A percentile compares a stretch with the other conserved stretches of the same genome.
Conservation (phyloP, 2,888 invertebrate species). For the Xanthostigma xanthostigma region DNA sequence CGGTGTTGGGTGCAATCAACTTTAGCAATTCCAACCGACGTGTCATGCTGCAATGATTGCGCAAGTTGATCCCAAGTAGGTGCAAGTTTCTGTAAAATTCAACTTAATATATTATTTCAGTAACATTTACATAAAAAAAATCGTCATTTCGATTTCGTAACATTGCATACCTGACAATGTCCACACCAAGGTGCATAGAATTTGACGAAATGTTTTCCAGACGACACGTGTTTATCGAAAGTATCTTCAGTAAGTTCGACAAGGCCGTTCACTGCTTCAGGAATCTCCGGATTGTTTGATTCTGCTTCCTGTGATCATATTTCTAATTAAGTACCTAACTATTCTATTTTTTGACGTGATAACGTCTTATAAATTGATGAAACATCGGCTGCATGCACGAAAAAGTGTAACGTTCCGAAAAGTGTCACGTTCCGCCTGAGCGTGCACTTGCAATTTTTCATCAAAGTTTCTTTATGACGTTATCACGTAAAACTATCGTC, state of each 20-base stretch:
- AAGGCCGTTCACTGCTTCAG: slow-evolving; percentile 44
- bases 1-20: slow-evolving; percentile 72
- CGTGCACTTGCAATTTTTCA: too few species aligned
- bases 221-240: slow-evolving; percentile 53
- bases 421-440: too few species aligned
- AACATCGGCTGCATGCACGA: too few species aligned
- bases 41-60: slow-evolving; percentile 46
- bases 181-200: slow-evolving; percentile 90
- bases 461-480: too few species aligned
- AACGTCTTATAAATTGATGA: too few species aligned
- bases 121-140: slow-evolving; percentile 4
- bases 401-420: too few species aligned
- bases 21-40: slow-evolving; percentile 58
- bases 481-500: too few species aligned
- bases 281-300: slow-evolving; percentile 25
- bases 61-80: slow-evolving; percentile 77
- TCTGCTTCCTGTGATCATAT: slow-evolving; percentile 19
- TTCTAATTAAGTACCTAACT: slow-evolving; percentile 8
- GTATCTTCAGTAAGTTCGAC: slow-evolving; percentile 60
- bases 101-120: slow-evolving; percentile 8
- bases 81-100: slow-evolving; percentile 48
- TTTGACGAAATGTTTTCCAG: slow-evolving; percentile 74
- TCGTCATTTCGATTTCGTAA: slow-evolving; percentile 1
- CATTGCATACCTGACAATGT: slow-evolving; percentile 54
- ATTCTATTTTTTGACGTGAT: too few species aligned